Base-by-base conservation (phyloP, 2,797 vertebrate species). In the Tamandua tetradactyla region DNA sequence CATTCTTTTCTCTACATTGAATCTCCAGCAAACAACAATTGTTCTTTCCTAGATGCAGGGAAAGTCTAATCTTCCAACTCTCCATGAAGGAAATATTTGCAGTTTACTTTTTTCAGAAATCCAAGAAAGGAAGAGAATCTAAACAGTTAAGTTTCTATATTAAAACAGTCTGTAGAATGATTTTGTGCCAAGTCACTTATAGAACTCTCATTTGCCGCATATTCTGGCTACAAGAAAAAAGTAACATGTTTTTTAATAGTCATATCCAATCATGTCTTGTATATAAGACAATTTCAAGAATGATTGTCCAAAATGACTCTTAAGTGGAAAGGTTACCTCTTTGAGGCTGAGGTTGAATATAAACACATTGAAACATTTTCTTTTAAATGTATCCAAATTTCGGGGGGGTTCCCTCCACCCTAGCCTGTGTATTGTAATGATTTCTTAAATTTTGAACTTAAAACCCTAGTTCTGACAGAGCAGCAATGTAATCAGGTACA, bases 301-400 rank as follows among this genome's bases (percentile, higher is more conserved):
- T 90, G 42, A 55, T 95, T 97, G 96, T 96, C 87, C 0, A 1
- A 96, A 97, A 97, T 78, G 74, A 55, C 0, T 27, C 84, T 97
- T 95, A 96, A 87, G 79, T 96, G 96, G 97, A 98, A 98, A 98
- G 96, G 87, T 94, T 97, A 97, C 89, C 97, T 97, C 95, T 97
- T 97, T 95, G 97, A 97, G 97, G 66, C 32, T 80, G n/a, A 59
- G 86, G 75, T 96, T 96, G 94, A 97, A 91, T 85, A 91, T 95
- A 97, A 97, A 88, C 96, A 97, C 95, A 93, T 96, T 98, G 96
- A 97, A 98, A 95, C 92, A 87, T 94, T 97, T 97, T 93, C 79
- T 98, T 97, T 95, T 32, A 97, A 98, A 98, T 83, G 98, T 96
- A 97, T 97, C 96, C 96, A 95, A 97, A 97, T 76, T 74, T 83